Conservation (phyloP, 2,797 vertebrate genomes). For the Leucoraja ocellata region DNA sequence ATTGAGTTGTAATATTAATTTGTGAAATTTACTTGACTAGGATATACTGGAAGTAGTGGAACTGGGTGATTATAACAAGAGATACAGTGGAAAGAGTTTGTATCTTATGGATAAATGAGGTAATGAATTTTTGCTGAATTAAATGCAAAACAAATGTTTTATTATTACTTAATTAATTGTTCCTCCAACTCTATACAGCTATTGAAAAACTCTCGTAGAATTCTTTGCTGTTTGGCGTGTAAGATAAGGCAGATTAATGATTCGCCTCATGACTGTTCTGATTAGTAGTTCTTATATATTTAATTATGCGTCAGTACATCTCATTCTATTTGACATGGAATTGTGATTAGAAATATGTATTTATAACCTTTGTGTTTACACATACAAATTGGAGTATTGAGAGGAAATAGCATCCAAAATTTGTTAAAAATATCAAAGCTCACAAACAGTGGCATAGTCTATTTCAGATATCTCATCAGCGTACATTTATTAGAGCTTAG, state of each 20-base stretch:
- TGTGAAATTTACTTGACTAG: background rate
- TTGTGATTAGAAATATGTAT: too few relatives aligned
- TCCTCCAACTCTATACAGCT: background rate
- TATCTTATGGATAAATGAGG: background rate
- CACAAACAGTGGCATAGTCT: background rate
- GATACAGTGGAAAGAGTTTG: background rate
- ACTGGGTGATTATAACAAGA: background rate
- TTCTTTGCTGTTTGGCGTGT: background rate
- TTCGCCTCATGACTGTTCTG: background rate
- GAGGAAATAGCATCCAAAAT: background rate
- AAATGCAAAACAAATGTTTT: background rate
- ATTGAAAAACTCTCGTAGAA: background rate
- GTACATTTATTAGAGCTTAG: background rate
- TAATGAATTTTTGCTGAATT: background rate
- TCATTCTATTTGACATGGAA: too few relatives aligned
- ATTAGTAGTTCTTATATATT: background rate
- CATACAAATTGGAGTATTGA: background rate
- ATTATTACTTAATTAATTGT: background rate
- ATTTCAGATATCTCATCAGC: background rate
- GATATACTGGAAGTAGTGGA: constrained; percentile 30
- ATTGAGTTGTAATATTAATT: background rate
- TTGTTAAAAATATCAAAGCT: background rate
- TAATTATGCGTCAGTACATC: too few relatives aligned
- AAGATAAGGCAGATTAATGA: background rate
- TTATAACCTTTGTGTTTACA: too few relatives aligned